These are phyloP conservation scores for Tipula unca DNA, from an alignment of 2,888 invertebrate genomes.

Conservation along the genomic window DNA sequence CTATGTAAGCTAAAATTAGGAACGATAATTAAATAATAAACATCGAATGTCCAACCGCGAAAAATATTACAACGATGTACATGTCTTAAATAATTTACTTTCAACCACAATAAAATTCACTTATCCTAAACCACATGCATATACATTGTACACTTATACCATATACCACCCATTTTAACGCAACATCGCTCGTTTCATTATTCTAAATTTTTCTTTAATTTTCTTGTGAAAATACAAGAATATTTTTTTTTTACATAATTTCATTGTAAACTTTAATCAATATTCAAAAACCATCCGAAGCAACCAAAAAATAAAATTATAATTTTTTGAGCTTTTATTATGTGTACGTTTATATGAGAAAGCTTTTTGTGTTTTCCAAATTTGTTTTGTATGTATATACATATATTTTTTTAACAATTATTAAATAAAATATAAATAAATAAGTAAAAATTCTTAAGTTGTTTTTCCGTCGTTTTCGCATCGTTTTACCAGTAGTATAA, in stretches of 20 bases:
- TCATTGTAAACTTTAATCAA: constrained; percentile 8
- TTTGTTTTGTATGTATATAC: neutral
- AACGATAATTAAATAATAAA: too few relatives aligned
- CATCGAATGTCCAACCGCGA: too few relatives aligned
- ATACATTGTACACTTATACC: neutral
- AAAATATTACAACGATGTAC: too few relatives aligned
- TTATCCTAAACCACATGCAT: neutral
- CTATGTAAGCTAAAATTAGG: too few relatives aligned
- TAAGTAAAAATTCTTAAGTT: constrained; percentile 8
- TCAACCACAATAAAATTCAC: neutral
- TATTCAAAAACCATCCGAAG: neutral
- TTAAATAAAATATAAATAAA: neutral
- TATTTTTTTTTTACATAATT: neutral
- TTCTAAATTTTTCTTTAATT: neutral
- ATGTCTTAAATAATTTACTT: neutral
- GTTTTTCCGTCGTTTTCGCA: neutral
- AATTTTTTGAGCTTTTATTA: neutral
- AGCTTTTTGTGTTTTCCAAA: neutral
- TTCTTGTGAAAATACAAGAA: neutral
- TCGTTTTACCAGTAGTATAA: neutral
- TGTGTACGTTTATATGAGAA: neutral
- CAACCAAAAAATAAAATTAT: neutral
- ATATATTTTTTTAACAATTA: neutral
- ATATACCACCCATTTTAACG: neutral
- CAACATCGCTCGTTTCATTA: neutral